Conservation (phyloP, 2,113 vertebrate genomes). For the Anguilla rostrata region DNA sequence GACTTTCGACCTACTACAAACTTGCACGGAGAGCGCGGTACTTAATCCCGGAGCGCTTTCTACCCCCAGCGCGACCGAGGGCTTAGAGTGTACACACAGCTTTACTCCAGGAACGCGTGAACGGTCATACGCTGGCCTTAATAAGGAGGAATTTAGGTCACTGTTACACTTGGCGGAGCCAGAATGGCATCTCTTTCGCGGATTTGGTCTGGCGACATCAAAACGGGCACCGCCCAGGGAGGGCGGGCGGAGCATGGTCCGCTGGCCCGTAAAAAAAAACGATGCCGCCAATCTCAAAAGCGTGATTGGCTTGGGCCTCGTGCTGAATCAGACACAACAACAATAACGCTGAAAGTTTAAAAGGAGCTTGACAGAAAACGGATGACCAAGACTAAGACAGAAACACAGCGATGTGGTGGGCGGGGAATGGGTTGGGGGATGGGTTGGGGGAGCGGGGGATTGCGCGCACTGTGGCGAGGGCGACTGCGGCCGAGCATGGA, state of each 20-base stretch:
- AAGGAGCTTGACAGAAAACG: slow-evolving; percentile 28
- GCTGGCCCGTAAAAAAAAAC: background rate
- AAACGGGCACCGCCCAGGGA: slow-evolving; percentile 8
- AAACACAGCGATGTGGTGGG: slow-evolving; percentile 66
- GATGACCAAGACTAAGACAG: slow-evolving; percentile 45
- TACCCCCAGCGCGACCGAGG: background rate
- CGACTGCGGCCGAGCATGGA: slow-evolving; percentile 64
- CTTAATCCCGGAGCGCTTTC: background rate
- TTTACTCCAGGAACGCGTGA: background rate
- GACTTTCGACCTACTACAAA: background rate
- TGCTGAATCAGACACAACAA: background rate
- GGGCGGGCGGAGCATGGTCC: background rate
- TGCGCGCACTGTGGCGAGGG: slow-evolving; percentile 30
- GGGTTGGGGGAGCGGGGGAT: slow-evolving; percentile 55
- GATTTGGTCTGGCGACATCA: slow-evolving; percentile 25
- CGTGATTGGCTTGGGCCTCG: background rate
- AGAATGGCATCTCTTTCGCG: slow-evolving; percentile 10
- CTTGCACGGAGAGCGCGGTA: background rate
- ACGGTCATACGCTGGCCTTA: background rate
- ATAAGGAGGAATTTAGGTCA: slow-evolving; percentile 18
- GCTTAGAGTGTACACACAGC: background rate
- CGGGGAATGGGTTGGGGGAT: slow-evolving; percentile 47
- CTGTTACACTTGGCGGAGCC: slow-evolving; percentile 14
- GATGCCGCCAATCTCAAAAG: background rate
- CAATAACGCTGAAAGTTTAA: background rate